Conservation (phyloP, 37 sponge, comb jelly and placozoan genomes). For the Petrosia ficiformis region DNA sequence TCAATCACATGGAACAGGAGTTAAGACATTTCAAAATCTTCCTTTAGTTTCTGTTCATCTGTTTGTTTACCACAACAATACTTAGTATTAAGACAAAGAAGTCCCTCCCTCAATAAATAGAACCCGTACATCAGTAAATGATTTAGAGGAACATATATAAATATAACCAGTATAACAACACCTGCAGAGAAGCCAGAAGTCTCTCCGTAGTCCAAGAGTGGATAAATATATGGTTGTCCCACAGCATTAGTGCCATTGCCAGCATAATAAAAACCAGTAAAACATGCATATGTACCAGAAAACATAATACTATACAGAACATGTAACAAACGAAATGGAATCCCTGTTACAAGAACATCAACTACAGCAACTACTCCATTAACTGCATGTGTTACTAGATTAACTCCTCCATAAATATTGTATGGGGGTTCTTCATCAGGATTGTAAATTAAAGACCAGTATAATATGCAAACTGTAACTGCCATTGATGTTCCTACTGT, state of each 20-base stretch:
- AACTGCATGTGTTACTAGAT: constrained; percentile 33
- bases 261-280: constrained; percentile 64
- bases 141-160: constrained; percentile 51
- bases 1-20: no score
- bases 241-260: constrained; percentile 39
- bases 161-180: background rate
- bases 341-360: constrained; percentile 44
- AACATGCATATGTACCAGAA: constrained; percentile 29
- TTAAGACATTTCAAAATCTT: no score
- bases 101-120: background rate
- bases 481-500: constrained; percentile 16
- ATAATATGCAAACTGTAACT: constrained; percentile 32
- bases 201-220: constrained; percentile 49
- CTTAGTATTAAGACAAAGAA: background rate
- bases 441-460: constrained; percentile 35
- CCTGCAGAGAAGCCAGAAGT: constrained; percentile 35
- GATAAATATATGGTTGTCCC: constrained; percentile 47
- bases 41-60: background rate
- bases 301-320: constrained; percentile 14
- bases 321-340: constrained; percentile 42
- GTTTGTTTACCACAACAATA: background rate
- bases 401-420: background rate
- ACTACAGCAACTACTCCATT: constrained; percentile 46
- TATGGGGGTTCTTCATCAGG: no score
- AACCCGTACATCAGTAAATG: constrained; percentile 28